Percentiles rank a stretch among this genome's conserved stretches.
phyloP scores from a whole-genome alignment of 2,113 vertebrate species.

The Ploceus nigricollis region DNA sequence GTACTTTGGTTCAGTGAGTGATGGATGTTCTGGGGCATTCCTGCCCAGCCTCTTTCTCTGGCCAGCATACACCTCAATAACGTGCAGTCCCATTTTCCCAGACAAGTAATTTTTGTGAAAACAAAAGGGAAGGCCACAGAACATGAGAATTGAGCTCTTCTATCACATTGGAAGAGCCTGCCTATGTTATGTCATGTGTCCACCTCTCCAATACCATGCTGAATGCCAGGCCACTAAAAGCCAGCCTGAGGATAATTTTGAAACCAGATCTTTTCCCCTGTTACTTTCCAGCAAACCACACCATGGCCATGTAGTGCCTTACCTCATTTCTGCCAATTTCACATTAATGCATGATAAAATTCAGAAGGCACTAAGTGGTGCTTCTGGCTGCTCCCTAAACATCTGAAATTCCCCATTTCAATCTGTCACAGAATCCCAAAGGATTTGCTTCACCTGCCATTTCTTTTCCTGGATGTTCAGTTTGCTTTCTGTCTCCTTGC shows the following conservation, averaged over 20 bases:
- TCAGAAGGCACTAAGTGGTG: neutral
- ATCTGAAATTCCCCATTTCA: neutral
- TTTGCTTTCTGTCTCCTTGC: neutral
- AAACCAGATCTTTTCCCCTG: neutral
- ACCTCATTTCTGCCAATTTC: neutral
- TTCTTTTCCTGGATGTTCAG: neutral
- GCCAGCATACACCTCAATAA: neutral
- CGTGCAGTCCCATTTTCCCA: neutral
- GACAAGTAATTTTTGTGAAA: neutral
- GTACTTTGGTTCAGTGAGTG: neutral
- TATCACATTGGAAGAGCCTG: neutral
- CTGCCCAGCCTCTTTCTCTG: neutral
- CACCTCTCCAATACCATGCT: neutral
- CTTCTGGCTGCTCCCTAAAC: neutral
- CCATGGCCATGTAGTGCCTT: neutral
- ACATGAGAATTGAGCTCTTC: neutral
- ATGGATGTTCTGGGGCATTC: neutral
- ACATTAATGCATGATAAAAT: neutral
- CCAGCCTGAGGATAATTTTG: neutral
- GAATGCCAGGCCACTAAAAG: neutral
- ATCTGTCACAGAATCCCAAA: neutral
- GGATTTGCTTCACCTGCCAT: neutral
- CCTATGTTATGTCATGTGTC: rapidly evolving
- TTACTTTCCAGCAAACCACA: neutral
- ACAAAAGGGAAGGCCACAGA: neutral